Evolutionary conservation across 2,113 vertebrate species (phyloP), one percentile per base, ranked within the genome.

Genomic region (Typhlomys cinereus): DNA sequence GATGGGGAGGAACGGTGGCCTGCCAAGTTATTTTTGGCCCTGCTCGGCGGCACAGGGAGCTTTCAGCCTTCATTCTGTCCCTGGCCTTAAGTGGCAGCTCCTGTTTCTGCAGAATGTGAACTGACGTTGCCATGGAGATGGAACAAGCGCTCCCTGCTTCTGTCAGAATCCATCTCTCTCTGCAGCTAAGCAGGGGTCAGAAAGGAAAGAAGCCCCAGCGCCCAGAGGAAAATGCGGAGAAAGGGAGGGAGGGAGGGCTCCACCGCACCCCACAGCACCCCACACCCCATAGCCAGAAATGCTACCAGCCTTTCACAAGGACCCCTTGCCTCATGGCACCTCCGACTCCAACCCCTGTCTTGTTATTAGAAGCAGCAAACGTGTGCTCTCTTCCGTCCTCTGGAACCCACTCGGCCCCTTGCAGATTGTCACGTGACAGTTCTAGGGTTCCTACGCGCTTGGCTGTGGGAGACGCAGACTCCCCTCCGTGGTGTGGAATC

Each of bases 81-180:
- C 96, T 97, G 97, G 98, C 97, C 98, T 97, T 82, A 96, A 97
- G 97, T 96, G 97, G 97, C 97, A 97, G 98, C 96, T 97, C 96
- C 96, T 98, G 96, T 96, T 99, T 98, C 98, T 98, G 98, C 98
- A 98, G 98, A 98, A 98, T 98, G 97, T 94, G 98, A 99, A 98
- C 96, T 98, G 98, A 97, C 95, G 98, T 99, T 98, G 97, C 98
- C 97, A 98, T 98, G 98, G 98, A 98, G 98, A 99, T 97, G 48
- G 93, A 98, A 94, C 93, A 94, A 95, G n/a, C 81, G 97, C 93
- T 94, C 88, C 92, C 93, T 66, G 74, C 48, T 85, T 86, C 94
- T 96, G 89, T 96, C 96, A 98, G 86, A 94, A 84, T 76, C 62
- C 95, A 98, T 97, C 94, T 98, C 92, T 67, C 82, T 97, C 96